phyloP scores from a whole-genome alignment of 1,140 invertebrate species.

The Tenebrio molitor region DNA sequence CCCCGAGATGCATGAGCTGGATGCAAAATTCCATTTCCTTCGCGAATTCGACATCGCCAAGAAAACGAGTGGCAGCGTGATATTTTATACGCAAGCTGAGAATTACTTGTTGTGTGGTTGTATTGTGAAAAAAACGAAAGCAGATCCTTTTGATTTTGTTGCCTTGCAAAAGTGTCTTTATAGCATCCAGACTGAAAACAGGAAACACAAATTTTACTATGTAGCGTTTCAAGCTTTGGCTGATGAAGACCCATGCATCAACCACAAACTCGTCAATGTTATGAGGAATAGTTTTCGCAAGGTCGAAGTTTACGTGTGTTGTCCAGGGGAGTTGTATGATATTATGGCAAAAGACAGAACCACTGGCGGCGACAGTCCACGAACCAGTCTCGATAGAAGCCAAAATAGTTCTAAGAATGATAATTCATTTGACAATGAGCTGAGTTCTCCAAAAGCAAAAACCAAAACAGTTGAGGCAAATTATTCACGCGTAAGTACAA shows the following conservation, averaged over 20 bases:
- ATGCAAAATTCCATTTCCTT: conserved; percentile 57
- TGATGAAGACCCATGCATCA: conserved; percentile 47
- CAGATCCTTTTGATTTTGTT: conserved; percentile 50
- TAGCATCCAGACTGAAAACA: conserved; percentile 51
- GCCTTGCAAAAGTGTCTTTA: conserved; percentile 51
- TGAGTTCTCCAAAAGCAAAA: too few relatives aligned
- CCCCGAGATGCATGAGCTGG: conserved; percentile 55
- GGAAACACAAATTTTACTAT: conserved; percentile 46
- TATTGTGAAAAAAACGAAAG: conserved; percentile 51
- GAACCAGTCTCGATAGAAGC: too few relatives aligned
- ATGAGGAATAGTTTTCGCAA: conserved; percentile 51
- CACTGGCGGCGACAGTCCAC: too few relatives aligned
- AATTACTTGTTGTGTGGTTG: conserved; percentile 56
- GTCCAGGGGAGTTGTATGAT: conserved; percentile 1
- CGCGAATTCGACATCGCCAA: not conserved
- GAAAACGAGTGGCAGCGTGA: conserved; percentile 27
- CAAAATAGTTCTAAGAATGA: too few relatives aligned
- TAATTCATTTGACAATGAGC: too few relatives aligned
- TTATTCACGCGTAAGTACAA: too few relatives aligned
- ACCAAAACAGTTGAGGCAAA: too few relatives aligned
- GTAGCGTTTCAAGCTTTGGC: conserved; percentile 52
- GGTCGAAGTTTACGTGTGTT: conserved; percentile 52
- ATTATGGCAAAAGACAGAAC: not conserved
- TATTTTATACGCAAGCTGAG: conserved; percentile 19
- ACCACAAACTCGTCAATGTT: conserved; percentile 56